Conservation (phyloP, 2,113 vertebrate genomes). For the Vulpes lagopus region DNA sequence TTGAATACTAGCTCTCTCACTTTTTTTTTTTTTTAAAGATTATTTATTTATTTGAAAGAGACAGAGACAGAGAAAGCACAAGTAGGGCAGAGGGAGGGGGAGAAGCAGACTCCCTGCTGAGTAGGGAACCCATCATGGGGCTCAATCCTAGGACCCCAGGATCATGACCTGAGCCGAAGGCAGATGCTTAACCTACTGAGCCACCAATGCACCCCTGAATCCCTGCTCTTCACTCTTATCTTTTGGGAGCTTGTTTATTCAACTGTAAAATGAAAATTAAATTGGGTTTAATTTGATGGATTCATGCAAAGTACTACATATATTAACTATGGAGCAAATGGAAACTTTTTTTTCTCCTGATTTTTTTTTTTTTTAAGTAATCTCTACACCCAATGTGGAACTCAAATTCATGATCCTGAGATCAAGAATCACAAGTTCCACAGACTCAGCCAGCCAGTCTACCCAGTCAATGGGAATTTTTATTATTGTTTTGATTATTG, state of each 20-base stretch:
- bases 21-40: neutral
- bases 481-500: neutral
- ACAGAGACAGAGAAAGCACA: too few species aligned
- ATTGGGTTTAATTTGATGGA: slow-evolving; percentile 15
- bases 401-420: neutral
- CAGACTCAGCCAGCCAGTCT: neutral
- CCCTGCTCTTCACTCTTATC: neutral
- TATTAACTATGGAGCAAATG: neutral
- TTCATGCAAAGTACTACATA: neutral
- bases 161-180: too few species aligned
- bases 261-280: neutral
- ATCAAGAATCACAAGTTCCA: neutral
- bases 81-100: too few species aligned
- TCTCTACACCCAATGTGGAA: neutral
- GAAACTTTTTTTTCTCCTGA: neutral
- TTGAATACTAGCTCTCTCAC: neutral
- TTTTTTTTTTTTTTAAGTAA: neutral
- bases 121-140: too few species aligned
- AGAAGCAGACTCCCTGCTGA: too few species aligned
- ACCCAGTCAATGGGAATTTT: neutral
- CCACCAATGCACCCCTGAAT: neutral
- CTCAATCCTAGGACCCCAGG: too few species aligned
- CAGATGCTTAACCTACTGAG: too few species aligned
- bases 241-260: neutral
- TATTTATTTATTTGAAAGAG: neutral